A percentile compares a stretch with the other conserved stretches of the same genome.
Conservation (phyloP, 2,888 invertebrate genomes). For the Alentia gelatinosa region DNA sequence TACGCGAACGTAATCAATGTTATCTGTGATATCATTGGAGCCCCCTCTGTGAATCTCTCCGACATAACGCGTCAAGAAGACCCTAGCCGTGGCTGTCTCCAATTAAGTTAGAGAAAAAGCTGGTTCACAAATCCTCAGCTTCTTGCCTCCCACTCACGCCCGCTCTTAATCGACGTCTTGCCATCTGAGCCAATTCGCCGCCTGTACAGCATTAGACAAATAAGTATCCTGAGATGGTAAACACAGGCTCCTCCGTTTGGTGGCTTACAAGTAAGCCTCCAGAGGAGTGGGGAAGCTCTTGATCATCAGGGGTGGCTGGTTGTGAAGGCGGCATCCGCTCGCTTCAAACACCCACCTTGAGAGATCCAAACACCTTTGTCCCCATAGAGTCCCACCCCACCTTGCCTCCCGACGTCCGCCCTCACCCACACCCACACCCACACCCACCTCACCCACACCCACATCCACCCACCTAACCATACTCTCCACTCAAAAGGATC, state of each 20-base stretch:
- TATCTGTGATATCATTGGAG: background rate
- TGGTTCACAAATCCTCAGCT: background rate
- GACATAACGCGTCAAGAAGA: background rate
- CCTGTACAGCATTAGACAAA: background rate
- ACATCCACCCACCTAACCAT: too few relatives aligned
- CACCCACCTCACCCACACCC: too few relatives aligned
- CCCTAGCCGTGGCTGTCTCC: background rate
- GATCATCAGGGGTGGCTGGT: background rate
- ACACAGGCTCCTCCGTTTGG: background rate
- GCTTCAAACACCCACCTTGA: background rate
- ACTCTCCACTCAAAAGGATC: too few relatives aligned
- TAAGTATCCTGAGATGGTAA: background rate
- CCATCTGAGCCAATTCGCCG: background rate
- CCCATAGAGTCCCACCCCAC: background rate
- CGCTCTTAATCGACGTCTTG: background rate
- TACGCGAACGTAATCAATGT: background rate
- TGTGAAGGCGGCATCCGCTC: background rate
- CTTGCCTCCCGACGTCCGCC: too few relatives aligned
- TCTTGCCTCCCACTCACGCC: background rate
- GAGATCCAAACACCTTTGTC: background rate
- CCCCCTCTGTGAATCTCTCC: background rate
- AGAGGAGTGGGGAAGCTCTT: background rate
- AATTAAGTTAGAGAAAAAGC: background rate
- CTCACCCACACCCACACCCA: too few relatives aligned
- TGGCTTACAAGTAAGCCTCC: background rate